phyloP scores from a whole-genome alignment of 2,888 invertebrate genomes.

The Pachydiplax longipennis region DNA sequence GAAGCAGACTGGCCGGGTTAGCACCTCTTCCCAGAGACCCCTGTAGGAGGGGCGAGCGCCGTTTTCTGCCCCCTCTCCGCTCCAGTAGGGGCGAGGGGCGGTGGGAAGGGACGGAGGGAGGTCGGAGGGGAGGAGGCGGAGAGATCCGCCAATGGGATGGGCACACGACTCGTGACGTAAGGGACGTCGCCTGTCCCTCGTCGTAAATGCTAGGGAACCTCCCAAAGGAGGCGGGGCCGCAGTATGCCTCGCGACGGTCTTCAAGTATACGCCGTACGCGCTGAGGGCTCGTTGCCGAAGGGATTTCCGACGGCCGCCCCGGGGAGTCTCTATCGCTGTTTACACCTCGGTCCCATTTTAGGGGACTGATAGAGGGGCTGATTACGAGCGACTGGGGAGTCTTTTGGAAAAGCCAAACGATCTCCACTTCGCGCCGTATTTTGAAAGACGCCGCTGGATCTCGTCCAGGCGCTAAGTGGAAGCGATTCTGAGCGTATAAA shows the following conservation, averaged over 20 bases:
- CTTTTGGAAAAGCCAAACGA: not conserved
- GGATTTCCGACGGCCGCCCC: not conserved
- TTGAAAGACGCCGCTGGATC: conserved; percentile 16
- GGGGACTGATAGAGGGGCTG: not conserved
- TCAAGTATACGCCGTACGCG: not conserved
- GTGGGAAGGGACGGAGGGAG: not conserved
- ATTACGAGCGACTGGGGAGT: conserved; percentile 2
- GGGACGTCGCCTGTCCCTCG: not conserved
- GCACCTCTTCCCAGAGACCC: conserved; percentile 29
- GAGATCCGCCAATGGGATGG: conserved; percentile 22
- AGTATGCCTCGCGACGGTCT: not conserved
- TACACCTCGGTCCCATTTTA: not conserved
- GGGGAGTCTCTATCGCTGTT: not conserved
- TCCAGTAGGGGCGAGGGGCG: not conserved
- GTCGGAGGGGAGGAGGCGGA: not conserved
- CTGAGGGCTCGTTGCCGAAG: not conserved
- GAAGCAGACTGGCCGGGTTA: conserved; percentile 6
- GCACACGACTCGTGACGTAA: conserved; percentile 38
- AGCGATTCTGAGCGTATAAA: conserved; percentile 31
- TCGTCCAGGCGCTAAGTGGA: conserved; percentile 32
- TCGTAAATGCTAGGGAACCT: conserved; percentile 7
- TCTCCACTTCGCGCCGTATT: not conserved
- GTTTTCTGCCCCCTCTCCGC: conserved; percentile 27
- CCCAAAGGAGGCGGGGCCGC: conserved; percentile 29
- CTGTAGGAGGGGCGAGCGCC: conserved; percentile 16